Evolutionary conservation across 2,888 invertebrate species (phyloP), one percentile per base, ranked within the genome.

Genomic region (Prenolepis imparis): DNA sequence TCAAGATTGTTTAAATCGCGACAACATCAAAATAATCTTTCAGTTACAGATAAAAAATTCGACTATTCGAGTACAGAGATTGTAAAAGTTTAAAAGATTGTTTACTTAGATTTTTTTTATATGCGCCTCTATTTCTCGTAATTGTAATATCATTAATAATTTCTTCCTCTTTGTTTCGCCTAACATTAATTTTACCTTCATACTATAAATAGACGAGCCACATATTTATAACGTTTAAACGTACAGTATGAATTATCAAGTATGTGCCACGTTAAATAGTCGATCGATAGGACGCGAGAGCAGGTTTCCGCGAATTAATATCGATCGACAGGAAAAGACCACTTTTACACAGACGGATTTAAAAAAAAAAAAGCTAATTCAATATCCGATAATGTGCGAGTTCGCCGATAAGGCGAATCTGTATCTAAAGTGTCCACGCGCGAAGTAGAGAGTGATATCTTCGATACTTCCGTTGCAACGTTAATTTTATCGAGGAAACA

Each of bases 321-420:
- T 77, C 68, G 24, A 66, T 9, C 78, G 44, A 72, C 24, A 59
- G 32, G 18, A 59, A 78, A 48, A 77, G 36, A 44, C 36, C 55
- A 28, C 8, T 24, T 44, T 52, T 67, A 24, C 18, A 21, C 11
- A 15, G 15, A 24, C 24, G 9, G 12, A 44, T 41, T 75, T 21
- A 21, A 32, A 59, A 44, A 80, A 70, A 28, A 78, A 70, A 70
- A 48, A 18, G n/a, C 44, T 80, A 80, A 80, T 80, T 80, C 78
- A 72, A 80, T 80, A 80, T 80, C 78, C 70, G 78, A 80, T 80
- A 80, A 72, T 44, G 70, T 32, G 77, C 48, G 39, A 36, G 75
- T 12, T 66, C 36, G 24, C 70, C 18, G 78, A 80, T 80, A 80
- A 80, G 59, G 18, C 32, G 32, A 41, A 57, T 44, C 32, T 41